phyloP scores from a whole-genome alignment of 1,140 invertebrate genomes.

The Bombus huntii region DNA sequence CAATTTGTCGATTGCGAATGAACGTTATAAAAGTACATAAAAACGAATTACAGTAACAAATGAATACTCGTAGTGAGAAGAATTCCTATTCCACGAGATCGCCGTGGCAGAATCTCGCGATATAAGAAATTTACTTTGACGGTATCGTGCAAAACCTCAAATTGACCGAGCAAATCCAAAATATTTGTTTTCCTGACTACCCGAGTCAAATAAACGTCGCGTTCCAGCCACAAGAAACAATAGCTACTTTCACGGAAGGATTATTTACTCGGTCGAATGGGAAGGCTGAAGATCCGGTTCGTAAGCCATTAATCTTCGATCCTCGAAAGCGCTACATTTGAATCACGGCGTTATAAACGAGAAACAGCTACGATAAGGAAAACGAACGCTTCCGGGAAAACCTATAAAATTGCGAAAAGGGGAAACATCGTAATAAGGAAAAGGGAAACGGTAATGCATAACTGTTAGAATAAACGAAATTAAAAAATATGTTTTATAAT shows the following conservation, averaged over 20 bases:
- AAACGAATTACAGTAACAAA: too few species aligned
- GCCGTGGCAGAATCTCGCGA: too few species aligned
- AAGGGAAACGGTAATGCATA: neutral
- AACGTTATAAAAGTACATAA: too few species aligned
- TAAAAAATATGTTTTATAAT: too few species aligned
- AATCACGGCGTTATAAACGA: neutral
- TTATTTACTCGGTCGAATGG: neutral
- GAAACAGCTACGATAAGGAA: neutral
- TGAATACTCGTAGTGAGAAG: too few species aligned
- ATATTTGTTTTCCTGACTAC: neutral
- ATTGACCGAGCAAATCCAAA: neutral
- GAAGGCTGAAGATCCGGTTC: too few species aligned
- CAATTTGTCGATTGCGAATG: too few species aligned
- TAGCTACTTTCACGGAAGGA: neutral
- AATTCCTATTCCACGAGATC: too few species aligned
- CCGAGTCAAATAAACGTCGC: neutral
- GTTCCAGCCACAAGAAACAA: neutral
- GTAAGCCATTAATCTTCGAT: slow-evolving; percentile 6
- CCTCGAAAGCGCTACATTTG: neutral
- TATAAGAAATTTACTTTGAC: too few species aligned
- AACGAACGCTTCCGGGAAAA: neutral
- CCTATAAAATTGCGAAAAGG: neutral
- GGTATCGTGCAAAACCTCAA: neutral
- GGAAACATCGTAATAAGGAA: neutral
- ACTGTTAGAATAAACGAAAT: too few species aligned